A percentile compares a stretch with the other conserved stretches of the same genome.
Evolutionary conservation across 2,113 vertebrate genomes (phyloP).

Genomic region (Tachycineta bicolor): DNA sequence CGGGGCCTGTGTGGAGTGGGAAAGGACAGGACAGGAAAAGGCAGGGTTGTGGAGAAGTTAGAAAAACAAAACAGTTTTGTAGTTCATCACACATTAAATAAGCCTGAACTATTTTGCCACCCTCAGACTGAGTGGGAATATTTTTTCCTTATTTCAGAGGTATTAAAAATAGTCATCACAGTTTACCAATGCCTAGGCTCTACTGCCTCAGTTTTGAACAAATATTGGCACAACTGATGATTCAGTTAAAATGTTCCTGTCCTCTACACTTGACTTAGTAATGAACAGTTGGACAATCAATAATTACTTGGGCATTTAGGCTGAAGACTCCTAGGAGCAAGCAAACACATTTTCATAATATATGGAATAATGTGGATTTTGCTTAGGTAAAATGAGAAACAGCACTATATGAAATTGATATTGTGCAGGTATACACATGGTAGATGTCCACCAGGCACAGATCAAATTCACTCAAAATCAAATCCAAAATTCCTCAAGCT

Average conservation of each 20-base stretch:
- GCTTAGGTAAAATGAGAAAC: neutral
- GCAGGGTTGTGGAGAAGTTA: neutral
- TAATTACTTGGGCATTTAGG: neutral
- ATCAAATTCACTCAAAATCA: neutral
- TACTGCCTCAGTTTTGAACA: neutral
- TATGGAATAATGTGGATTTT: neutral
- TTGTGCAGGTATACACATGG: neutral
- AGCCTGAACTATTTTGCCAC: slow-evolving; percentile 30
- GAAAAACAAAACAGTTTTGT: neutral
- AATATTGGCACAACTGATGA: neutral
- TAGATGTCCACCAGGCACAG: neutral
- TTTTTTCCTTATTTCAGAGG: neutral
- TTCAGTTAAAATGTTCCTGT: slow-evolving; percentile 7
- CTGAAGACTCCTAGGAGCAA: neutral
- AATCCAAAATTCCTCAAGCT: neutral
- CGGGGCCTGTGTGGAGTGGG: neutral
- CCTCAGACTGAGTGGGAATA: slow-evolving; percentile 23
- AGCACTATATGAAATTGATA: neutral
- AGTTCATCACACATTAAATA: neutral
- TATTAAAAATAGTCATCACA: slow-evolving; percentile 55
- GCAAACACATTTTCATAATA: neutral
- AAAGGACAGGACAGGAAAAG: neutral
- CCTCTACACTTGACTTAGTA: neutral
- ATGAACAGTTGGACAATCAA: neutral
- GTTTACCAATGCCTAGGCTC: neutral